Conservation (phyloP, 2,888 invertebrate genomes). For the Chirona hameri region DNA sequence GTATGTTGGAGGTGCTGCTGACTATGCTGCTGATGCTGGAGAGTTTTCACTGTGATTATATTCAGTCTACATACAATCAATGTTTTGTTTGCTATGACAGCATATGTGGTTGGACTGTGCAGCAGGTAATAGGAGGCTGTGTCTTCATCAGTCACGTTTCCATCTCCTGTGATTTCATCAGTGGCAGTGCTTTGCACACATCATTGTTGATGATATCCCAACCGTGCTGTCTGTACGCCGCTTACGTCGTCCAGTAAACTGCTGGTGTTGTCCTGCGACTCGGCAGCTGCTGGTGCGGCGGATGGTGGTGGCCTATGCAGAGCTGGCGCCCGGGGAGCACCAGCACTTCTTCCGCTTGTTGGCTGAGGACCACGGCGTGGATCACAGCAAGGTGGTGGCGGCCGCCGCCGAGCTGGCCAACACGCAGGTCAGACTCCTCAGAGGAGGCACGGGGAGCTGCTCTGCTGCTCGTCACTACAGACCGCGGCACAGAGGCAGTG, state of each 20-base stretch:
- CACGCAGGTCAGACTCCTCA: neutral
- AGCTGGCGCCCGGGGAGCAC: slow-evolving; percentile 42
- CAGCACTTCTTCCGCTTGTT: slow-evolving; percentile 48
- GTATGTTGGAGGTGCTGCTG: neutral
- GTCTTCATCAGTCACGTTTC: no score
- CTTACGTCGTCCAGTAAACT: fast-evolving
- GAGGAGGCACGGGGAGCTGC: no score
- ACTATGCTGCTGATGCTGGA: no score
- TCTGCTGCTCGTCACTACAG: neutral
- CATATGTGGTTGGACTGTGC: neutral
- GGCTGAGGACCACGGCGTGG: slow-evolving; percentile 49
- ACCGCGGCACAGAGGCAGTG: no score
- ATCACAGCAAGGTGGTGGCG: slow-evolving; percentile 48
- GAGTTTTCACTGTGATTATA: no score
- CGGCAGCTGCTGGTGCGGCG: neutral
- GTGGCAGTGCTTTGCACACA: no score
- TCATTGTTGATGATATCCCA: neutral
- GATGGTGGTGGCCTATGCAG: neutral
- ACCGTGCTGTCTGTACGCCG: neutral
- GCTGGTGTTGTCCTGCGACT: neutral
- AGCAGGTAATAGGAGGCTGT: no score
- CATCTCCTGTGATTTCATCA: no score
- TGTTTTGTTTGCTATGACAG: neutral
- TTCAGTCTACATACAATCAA: neutral
- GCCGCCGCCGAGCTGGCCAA: slow-evolving; percentile 42